Evolutionary conservation across 2,797 vertebrate species (phyloP).

Genomic region (Amazonetta brasiliensis): DNA sequence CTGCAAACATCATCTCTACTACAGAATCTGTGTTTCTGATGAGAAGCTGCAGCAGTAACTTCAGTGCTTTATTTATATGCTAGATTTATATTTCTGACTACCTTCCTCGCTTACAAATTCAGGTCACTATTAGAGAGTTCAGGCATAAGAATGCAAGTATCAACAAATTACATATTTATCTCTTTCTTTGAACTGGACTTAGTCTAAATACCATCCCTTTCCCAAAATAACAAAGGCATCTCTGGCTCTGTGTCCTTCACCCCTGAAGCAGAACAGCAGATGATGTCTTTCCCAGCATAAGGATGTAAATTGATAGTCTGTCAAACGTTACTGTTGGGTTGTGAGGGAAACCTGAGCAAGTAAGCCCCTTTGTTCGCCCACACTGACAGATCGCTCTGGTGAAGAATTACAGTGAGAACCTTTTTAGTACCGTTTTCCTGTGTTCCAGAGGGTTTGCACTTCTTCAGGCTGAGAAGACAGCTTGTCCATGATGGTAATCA

Average conservation of each 20-base stretch:
- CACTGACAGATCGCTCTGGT: not conserved
- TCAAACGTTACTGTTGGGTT: not conserved
- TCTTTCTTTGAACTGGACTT: not conserved
- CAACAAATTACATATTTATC: not conserved
- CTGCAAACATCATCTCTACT: not conserved
- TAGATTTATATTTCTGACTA: not conserved
- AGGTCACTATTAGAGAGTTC: not conserved
- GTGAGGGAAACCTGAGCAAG: not conserved
- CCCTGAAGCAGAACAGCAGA: not conserved
- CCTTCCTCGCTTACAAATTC: not conserved
- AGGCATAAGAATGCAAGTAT: not conserved
- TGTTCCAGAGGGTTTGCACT: conserved; percentile 86
- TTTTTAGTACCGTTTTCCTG: conserved; percentile 80
- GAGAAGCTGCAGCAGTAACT: not conserved
- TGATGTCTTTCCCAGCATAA: not conserved
- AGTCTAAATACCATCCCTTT: not conserved
- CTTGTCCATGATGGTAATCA: conserved; percentile 85
- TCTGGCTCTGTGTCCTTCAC: not conserved
- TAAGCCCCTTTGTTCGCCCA: not conserved
- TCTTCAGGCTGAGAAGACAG: conserved; percentile 85
- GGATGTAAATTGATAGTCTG: not conserved
- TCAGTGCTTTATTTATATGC: not conserved
- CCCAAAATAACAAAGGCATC: not conserved
- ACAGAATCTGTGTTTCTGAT: not conserved
- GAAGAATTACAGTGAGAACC: conserved; percentile 77